Percentiles rank a stretch among this genome's conserved stretches.
Conservation (phyloP, 2,888 invertebrate genomes). For the Sinhomidia bicolor region DNA sequence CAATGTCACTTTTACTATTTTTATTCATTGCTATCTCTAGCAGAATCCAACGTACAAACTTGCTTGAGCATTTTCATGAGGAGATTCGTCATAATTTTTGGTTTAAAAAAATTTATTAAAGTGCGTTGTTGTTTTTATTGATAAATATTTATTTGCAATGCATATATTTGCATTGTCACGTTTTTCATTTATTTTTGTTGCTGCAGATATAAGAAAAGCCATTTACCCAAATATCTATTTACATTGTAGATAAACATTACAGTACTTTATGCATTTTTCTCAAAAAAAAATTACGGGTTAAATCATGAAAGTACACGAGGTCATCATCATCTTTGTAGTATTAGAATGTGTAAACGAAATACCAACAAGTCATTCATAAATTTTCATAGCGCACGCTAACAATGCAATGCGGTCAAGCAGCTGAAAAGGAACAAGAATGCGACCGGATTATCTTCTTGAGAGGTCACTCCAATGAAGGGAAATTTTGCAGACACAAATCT, state of each 20-base stretch:
- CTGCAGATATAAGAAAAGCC: too few species aligned
- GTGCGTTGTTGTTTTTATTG: neutral
- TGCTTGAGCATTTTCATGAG: too few species aligned
- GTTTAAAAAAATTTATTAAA: neutral
- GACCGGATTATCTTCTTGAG: constrained; percentile 55
- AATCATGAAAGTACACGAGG: constrained; percentile 13
- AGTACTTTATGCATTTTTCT: neutral
- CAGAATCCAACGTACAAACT: too few species aligned
- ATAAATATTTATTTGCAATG: neutral
- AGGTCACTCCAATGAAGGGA: constrained; percentile 52
- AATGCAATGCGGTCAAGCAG: constrained; percentile 74
- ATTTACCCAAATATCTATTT: too few species aligned
- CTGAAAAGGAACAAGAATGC: neutral
- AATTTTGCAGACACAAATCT: neutral
- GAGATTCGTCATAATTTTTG: neutral
- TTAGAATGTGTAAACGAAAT: too few species aligned
- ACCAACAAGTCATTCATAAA: constrained; percentile 66
- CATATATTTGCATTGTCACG: too few species aligned
- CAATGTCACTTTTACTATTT: too few species aligned
- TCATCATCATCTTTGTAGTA: neutral
- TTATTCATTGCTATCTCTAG: too few species aligned
- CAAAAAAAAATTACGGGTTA: constrained; percentile 33
- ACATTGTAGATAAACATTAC: too few species aligned
- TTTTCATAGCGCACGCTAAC: constrained; percentile 76
- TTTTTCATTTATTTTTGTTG: neutral